These are phyloP conservation scores for Chrysemys picta DNA, from an alignment of 2,113 vertebrate genomes.

Conservation along the genomic window DNA sequence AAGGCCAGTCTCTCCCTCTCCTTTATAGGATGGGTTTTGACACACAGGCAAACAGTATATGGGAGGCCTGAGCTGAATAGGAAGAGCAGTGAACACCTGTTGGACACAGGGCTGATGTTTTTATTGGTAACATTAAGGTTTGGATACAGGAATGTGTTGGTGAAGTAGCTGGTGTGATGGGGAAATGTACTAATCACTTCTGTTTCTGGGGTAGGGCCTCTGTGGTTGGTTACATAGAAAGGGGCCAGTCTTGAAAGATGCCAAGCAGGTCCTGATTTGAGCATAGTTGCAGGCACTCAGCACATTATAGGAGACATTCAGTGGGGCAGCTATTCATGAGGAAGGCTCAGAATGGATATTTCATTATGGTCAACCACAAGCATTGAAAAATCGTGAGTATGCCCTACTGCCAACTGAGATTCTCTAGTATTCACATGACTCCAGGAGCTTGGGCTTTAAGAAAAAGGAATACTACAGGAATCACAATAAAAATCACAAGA, in stretches of 20 bases:
- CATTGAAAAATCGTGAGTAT: not conserved
- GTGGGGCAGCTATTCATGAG: not conserved
- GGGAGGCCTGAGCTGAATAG: not conserved
- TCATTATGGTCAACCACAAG: not conserved
- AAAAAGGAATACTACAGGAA: not conserved
- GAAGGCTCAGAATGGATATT: not conserved
- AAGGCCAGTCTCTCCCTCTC: not conserved
- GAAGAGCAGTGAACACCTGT: not conserved
- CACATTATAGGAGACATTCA: not conserved
- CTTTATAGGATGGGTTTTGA: not conserved
- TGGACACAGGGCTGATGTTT: not conserved
- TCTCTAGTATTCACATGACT: accelerated
- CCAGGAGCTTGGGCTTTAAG: not conserved
- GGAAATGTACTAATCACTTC: not conserved
- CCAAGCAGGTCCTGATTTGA: not conserved
- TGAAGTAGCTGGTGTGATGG: not conserved
- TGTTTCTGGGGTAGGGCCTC: not conserved
- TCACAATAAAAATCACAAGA: not conserved
- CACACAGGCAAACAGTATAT: not conserved
- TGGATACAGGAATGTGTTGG: not conserved
- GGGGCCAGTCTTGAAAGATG: not conserved
- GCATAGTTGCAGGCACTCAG: not conserved
- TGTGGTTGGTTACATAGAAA: not conserved
- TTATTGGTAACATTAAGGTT: not conserved
- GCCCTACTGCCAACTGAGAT: not conserved